These are phyloP conservation scores for Sicus ferrugineus DNA, from an alignment of 2,888 invertebrate genomes.

Conservation along the genomic window DNA sequence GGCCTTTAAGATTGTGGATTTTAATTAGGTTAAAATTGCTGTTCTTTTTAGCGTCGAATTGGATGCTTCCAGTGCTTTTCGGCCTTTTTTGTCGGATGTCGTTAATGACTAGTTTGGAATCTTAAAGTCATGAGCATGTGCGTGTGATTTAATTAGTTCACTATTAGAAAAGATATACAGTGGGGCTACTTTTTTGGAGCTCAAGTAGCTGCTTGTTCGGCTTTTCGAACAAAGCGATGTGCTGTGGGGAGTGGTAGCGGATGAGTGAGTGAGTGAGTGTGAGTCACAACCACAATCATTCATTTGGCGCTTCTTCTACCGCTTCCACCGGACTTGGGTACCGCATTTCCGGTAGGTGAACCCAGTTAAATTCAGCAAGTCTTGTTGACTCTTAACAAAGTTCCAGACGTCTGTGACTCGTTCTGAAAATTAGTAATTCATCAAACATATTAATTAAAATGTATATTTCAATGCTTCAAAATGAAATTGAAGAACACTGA, in stretches of 20 bases:
- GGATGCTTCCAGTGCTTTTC: constrained; percentile 40
- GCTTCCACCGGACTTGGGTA: background rate
- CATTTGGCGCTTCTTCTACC: constrained; percentile 28
- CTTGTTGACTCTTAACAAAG: background rate
- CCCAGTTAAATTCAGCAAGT: background rate
- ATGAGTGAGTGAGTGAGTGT: background rate
- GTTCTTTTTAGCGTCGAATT: constrained; percentile 26
- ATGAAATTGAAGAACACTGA: too few relatives aligned
- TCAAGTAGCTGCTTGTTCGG: background rate
- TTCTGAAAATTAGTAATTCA: background rate
- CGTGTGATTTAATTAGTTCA: constrained; percentile 5
- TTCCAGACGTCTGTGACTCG: background rate
- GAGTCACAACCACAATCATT: background rate
- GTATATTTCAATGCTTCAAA: background rate
- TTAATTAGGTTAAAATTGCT: constrained; percentile 12
- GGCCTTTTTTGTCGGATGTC: constrained; percentile 35
- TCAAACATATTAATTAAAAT: background rate
- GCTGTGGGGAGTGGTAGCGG: background rate
- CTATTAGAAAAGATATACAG: constrained; percentile 7
- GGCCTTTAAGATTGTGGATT: constrained; percentile 5
- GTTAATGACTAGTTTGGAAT: constrained; percentile 28
- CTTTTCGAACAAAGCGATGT: background rate
- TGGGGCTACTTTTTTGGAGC: constrained; percentile 5
- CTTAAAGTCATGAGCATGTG: constrained; percentile 19
- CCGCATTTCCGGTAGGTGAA: background rate